phyloP scores from a whole-genome alignment of 2,113 vertebrate genomes.

The Mobula birostris region DNA sequence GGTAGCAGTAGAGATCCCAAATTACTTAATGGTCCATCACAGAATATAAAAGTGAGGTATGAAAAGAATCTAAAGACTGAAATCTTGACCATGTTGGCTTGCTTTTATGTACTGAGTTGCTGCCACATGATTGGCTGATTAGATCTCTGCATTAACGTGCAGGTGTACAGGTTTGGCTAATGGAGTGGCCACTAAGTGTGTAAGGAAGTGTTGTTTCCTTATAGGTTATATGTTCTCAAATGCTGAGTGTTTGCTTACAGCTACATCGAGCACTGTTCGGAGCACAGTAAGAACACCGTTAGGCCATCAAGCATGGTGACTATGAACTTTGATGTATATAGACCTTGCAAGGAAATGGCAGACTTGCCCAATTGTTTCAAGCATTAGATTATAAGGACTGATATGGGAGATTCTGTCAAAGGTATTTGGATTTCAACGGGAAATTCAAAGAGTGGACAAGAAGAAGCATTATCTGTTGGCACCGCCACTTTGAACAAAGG shows the following conservation, averaged over 20 bases:
- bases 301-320: no score
- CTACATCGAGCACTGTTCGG: neutral
- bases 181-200: neutral
- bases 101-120: no score
- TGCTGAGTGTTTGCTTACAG: no score
- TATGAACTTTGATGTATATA: no score
- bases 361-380: neutral
- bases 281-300: neutral
- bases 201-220: neutral
- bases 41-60: neutral
- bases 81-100: no score
- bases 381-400: neutral
- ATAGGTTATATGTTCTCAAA: no score
- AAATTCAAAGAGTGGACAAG: neutral
- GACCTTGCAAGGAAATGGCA: neutral
- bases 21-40: neutral
- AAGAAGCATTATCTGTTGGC: neutral
- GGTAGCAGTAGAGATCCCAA: neutral
- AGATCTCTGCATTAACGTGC: no score
- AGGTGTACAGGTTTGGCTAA: no score
- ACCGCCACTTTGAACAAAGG: neutral
- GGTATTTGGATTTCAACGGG: neutral
- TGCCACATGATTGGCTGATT: neutral
- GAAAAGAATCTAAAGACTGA: neutral
- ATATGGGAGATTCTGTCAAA: neutral